Percentiles rank a stretch among this genome's conserved stretches.
Evolutionary conservation across 2,113 vertebrate species (phyloP).

Genomic region (Mesitornis unicolor): DNA sequence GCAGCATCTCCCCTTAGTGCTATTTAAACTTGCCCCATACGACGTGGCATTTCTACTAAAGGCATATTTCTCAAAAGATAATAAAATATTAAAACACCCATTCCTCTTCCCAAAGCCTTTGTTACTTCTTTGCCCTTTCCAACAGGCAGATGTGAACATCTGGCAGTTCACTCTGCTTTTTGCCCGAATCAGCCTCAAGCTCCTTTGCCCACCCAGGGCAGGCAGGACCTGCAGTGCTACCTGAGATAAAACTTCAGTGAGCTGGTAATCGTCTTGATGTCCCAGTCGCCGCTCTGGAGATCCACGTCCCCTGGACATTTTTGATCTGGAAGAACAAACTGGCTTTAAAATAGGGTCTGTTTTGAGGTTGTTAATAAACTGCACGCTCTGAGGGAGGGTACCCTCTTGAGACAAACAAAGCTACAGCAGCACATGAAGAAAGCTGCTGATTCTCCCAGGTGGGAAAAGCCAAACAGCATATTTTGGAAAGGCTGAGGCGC

Average conservation of each 20-base stretch:
- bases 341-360: background rate
- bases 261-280: constrained; percentile 95
- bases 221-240: constrained; percentile 56
- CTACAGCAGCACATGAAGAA: background rate
- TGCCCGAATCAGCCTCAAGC: background rate
- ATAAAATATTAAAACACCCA: background rate
- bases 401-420: accelerated
- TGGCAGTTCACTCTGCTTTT: background rate
- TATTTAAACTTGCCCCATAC: background rate
- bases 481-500: background rate
- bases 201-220: accelerated
- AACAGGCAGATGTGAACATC: background rate
- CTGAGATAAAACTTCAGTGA: constrained; percentile 97
- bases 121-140: background rate
- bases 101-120: background rate
- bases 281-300: constrained; percentile 85
- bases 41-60: background rate
- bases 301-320: constrained; percentile 89
- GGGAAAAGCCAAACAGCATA: background rate
- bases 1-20: background rate
- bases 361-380: background rate
- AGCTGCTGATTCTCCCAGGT: background rate
- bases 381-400: background rate
- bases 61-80: background rate
- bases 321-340: constrained; percentile 73